These are phyloP conservation scores for Brachypteracias leptosomus DNA, from an alignment of 2,113 vertebrate genomes.

Conservation along the genomic window DNA sequence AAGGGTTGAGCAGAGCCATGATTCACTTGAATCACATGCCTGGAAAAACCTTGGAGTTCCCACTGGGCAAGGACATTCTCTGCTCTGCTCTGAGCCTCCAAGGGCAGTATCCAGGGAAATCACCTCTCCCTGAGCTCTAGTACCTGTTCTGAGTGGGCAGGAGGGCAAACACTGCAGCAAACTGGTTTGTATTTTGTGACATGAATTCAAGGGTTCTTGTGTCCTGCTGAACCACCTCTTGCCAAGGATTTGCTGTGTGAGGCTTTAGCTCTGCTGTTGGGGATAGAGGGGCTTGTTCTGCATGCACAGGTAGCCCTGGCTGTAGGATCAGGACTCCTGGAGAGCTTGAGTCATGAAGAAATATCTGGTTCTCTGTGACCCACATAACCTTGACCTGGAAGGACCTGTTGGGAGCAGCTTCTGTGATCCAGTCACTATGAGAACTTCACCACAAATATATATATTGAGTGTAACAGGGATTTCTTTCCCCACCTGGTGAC, in stretches of 20 bases:
- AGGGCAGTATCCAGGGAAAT: neutral
- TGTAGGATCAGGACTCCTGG: neutral
- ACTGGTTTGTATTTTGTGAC: neutral
- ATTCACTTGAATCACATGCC: neutral
- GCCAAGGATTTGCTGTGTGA: neutral
- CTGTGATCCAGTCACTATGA: neutral
- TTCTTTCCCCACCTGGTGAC: neutral
- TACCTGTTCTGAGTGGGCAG: neutral
- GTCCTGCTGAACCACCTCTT: neutral
- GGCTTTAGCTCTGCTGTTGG: neutral
- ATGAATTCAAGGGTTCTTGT: neutral
- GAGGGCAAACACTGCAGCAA: neutral
- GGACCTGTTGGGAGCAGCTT: neutral
- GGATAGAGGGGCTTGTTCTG: neutral
- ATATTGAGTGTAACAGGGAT: neutral
- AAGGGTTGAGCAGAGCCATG: neutral
- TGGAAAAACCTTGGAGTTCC: neutral
- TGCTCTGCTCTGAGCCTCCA: no score
- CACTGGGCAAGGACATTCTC: neutral
- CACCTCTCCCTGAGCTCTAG: neutral
- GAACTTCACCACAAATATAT: neutral
- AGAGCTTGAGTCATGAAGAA: fast-evolving
- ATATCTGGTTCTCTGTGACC: neutral
- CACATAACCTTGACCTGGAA: neutral
- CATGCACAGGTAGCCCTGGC: neutral